Evolutionary conservation across 2,113 vertebrate species (phyloP), one percentile per base, ranked within the genome.

Genomic region (Indri indri): DNA sequence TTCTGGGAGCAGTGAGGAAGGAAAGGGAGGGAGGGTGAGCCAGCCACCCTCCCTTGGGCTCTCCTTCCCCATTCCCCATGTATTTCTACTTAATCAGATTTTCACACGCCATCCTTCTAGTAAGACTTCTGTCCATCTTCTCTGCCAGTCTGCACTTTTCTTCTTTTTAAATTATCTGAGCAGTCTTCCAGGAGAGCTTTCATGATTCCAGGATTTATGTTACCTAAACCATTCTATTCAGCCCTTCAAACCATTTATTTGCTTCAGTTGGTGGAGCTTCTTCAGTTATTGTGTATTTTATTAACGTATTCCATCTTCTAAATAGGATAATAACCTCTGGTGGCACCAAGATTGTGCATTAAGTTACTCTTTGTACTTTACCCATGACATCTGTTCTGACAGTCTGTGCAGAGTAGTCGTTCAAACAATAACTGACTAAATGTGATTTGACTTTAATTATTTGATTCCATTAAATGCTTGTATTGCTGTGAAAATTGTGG

Each of bases 371-470:
- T 61, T 50, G 77, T 30, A 20, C 77, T 86, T 94, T 52, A 88
- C 61, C 14, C 37, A 0, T 32, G 42, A 80, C 63, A 70, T 88
- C 86, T 94, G 66, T 95, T 88, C 50, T 70, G 54, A 91, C 54
- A 76, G 63, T 79, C 93, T 81, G 32, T 11, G 8, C 32, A 82
- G 65, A 23, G 25, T 17, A 40, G 42, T 57, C 30, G 1, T 61
- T 79, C 27, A 63, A 90, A 86, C 83, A 47, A 45, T 84, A 95
- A 84, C 93, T 61, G 83, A 84, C 47, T 80, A 59, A 91, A 91
- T 91, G 32, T 54, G 83, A 90, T 76, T 57, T 80, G 63, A 76
- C 68, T 88, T 95, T 80, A 73, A 77, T 63, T 87, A 52, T 50
- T 92, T 2, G 0, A 11, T 91, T 89, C 73, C 85, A 18, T 90